Evolutionary conservation across 2,888 invertebrate genomes (phyloP).

Genomic region (Labia minor): DNA sequence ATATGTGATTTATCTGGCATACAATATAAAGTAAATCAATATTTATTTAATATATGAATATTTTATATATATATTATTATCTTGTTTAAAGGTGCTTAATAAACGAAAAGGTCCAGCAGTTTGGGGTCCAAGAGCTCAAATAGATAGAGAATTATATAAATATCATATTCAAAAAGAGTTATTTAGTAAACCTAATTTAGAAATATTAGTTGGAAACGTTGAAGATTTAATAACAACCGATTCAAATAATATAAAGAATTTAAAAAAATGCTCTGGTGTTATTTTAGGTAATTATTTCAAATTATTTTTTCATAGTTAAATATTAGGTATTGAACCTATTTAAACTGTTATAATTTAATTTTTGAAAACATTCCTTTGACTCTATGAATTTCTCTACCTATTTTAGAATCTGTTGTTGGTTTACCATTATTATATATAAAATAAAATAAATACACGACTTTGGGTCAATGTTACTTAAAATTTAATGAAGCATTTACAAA

Average conservation of each 20-base stretch:
- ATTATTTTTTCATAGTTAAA: constrained; percentile 15
- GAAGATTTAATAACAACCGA: constrained; percentile 60
- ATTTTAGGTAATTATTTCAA: constrained; percentile 5
- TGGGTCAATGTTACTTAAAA: too few species aligned
- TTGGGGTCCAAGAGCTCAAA: constrained; percentile 80
- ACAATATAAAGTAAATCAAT: constrained; percentile 55
- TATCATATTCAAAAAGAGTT: constrained; percentile 60
- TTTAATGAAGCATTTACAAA: too few species aligned
- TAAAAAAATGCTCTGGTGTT: background rate
- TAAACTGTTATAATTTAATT: too few species aligned
- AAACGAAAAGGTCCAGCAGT: constrained; percentile 75
- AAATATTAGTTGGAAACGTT: constrained; percentile 59
- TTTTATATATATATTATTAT: background rate
- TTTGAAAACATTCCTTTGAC: too few species aligned
- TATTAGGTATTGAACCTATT: too few species aligned
- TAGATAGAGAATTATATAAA: constrained; percentile 71
- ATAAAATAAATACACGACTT: too few species aligned
- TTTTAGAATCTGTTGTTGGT: too few species aligned
- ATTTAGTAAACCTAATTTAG: constrained; percentile 51
- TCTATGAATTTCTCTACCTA: too few species aligned
- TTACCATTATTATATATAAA: too few species aligned
- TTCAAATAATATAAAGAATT: constrained; percentile 24
- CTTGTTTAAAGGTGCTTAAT: constrained; percentile 54
- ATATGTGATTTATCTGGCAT: constrained; percentile 73
- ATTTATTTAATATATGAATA: background rate